These are phyloP conservation scores for Cotesia typhae DNA, from an alignment of 1,140 invertebrate species.

Conservation along the genomic window DNA sequence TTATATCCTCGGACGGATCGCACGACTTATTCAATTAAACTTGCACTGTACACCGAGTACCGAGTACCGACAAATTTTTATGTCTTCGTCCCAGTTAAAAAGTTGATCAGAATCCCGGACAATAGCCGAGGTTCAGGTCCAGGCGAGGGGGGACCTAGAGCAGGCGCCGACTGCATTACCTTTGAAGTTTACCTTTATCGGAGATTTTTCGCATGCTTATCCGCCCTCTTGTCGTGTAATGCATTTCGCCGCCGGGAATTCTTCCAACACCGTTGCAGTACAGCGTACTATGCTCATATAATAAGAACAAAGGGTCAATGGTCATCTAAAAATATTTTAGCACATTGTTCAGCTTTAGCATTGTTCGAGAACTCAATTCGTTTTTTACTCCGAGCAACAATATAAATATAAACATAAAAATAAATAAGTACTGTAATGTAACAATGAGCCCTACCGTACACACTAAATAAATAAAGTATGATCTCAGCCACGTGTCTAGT, in stretches of 20 bases:
- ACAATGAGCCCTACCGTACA: background rate
- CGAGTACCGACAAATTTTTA: too few relatives aligned
- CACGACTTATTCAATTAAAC: too few relatives aligned
- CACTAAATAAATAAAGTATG: background rate
- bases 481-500: too few relatives aligned
- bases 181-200: slow-evolving; percentile 49
- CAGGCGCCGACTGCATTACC: slow-evolving; percentile 29
- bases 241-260: slow-evolving; percentile 38
- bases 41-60: too few relatives aligned
- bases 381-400: background rate
- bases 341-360: slow-evolving; percentile 29
- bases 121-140: too few relatives aligned
- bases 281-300: slow-evolving; percentile 3
- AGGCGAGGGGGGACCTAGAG: background rate
- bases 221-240: slow-evolving; percentile 12
- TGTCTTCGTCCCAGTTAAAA: too few relatives aligned
- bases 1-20: too few relatives aligned
- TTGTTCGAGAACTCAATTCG: slow-evolving; percentile 3
- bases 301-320: slow-evolving; percentile 18
- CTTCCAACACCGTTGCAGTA: slow-evolving; percentile 20
- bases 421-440: background rate
- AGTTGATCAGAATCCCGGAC: too few relatives aligned
- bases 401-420: background rate
- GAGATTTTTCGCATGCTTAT: slow-evolving; percentile 47
- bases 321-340: slow-evolving; percentile 9